Percentiles rank a stretch among this genome's conserved stretches.
phyloP scores from a whole-genome alignment of 2,113 vertebrate genomes.

The Eubucco bourcierii region DNA sequence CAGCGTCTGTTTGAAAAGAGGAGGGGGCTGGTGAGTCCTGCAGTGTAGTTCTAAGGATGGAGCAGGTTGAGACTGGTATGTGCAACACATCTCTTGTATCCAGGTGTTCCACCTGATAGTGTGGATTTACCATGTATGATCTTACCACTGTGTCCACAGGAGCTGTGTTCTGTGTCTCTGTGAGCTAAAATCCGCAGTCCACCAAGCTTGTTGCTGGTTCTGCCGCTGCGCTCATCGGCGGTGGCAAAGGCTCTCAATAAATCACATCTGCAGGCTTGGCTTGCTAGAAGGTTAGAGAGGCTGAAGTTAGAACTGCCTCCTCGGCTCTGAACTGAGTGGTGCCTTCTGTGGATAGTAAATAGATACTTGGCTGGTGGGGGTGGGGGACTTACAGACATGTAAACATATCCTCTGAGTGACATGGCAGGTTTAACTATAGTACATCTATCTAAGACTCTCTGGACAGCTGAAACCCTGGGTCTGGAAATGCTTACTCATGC shows the following conservation, averaged over 20 bases:
- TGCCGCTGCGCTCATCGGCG: neutral
- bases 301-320: neutral
- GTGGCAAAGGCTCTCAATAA: neutral
- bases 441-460: conserved; percentile 39
- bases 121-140: neutral
- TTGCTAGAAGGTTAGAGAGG: neutral
- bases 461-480: conserved; percentile 52
- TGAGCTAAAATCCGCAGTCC: neutral
- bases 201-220: neutral
- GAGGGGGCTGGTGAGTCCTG: neutral
- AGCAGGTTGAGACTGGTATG: neutral
- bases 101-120: neutral
- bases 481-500: conserved; percentile 68
- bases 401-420: conserved; percentile 66
- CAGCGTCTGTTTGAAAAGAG: neutral
- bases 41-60: neutral
- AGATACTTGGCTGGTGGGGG: neutral
- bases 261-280: neutral
- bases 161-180: neutral
- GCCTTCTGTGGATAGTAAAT: conserved; percentile 20
- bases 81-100: neutral
- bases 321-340: neutral
- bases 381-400: conserved; percentile 6
- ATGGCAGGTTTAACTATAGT: conserved; percentile 66
- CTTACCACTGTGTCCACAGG: accelerated